These are phyloP conservation scores for Orcinus orca DNA, from an alignment of 2,113 vertebrate species.

Conservation along the genomic window DNA sequence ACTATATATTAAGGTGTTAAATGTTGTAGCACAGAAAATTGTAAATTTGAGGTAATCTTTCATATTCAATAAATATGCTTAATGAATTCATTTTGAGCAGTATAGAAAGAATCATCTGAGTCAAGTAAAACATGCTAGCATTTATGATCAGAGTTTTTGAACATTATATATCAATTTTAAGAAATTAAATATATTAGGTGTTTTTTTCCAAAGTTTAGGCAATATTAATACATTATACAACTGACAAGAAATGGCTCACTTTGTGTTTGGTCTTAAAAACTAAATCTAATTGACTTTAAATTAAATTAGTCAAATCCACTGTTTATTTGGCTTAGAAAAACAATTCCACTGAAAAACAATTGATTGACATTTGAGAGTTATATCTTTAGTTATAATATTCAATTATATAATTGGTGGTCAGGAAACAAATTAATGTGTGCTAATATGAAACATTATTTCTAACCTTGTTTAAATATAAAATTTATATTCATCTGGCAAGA, in stretches of 20 bases:
- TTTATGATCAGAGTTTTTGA: background rate
- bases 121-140: background rate
- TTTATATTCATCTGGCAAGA: conserved; percentile 62
- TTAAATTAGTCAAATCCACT: conserved; percentile 5
- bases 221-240: background rate
- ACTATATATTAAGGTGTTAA: background rate
- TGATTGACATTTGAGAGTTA: conserved; percentile 40
- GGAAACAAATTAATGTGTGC: conserved; percentile 31
- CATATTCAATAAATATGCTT: background rate
- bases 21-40: background rate
- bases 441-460: conserved; percentile 50
- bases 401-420: conserved; percentile 57
- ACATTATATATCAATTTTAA: background rate
- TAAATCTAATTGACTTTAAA: conserved; percentile 33
- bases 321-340: conserved; percentile 38
- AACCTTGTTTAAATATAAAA: conserved; percentile 68
- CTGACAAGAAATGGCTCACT: background rate
- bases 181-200: background rate
- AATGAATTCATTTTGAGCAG: background rate
- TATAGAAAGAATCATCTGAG: background rate
- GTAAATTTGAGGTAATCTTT: background rate
- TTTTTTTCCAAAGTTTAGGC: background rate
- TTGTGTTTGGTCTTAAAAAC: background rate
- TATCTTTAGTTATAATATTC: conserved; percentile 50
- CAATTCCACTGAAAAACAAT: conserved; percentile 19